These are phyloP conservation scores for Prionailurus viverrinus DNA, from an alignment of 2,113 vertebrate species.

Conservation along the genomic window DNA sequence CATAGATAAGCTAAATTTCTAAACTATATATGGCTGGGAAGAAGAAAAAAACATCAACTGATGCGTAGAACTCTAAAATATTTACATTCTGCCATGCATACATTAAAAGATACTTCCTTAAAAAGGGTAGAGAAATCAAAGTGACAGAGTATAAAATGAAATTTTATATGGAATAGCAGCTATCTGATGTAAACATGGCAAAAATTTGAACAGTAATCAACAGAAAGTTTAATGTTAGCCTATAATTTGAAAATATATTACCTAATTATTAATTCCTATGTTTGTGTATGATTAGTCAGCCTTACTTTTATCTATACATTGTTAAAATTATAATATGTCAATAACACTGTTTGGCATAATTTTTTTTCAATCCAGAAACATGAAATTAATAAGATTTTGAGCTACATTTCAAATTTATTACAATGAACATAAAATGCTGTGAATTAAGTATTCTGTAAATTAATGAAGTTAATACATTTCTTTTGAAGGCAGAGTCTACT, in stretches of 20 bases:
- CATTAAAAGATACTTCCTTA: not conserved
- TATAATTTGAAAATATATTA: constrained; percentile 53
- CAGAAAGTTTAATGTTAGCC: not conserved
- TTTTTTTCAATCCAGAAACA: constrained; percentile 76
- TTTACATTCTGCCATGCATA: constrained; percentile 35
- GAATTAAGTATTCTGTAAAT: constrained; percentile 57
- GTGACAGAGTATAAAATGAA: not conserved
- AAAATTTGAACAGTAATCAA: not conserved
- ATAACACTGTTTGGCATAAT: not conserved
- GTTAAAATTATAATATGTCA: constrained; percentile 37
- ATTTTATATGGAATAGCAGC: constrained; percentile 33
- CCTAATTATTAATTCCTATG: constrained; percentile 46
- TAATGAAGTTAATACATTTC: constrained; percentile 67
- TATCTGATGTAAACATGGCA: constrained; percentile 22
- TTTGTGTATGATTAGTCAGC: constrained; percentile 29
- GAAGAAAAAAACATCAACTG: not conserved
- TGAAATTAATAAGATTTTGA: constrained; percentile 80
- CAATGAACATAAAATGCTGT: constrained; percentile 69
- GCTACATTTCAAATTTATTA: constrained; percentile 72
- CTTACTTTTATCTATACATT: constrained; percentile 49
- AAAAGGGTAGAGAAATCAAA: constrained; percentile 22
- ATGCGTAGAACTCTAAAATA: constrained; percentile 33
- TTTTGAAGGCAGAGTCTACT: constrained; percentile 59
- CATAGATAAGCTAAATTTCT: not conserved
- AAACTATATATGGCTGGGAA: constrained; percentile 37